Conservation (phyloP, 2,113 vertebrate species). For the Benitochromis conjunctus region DNA sequence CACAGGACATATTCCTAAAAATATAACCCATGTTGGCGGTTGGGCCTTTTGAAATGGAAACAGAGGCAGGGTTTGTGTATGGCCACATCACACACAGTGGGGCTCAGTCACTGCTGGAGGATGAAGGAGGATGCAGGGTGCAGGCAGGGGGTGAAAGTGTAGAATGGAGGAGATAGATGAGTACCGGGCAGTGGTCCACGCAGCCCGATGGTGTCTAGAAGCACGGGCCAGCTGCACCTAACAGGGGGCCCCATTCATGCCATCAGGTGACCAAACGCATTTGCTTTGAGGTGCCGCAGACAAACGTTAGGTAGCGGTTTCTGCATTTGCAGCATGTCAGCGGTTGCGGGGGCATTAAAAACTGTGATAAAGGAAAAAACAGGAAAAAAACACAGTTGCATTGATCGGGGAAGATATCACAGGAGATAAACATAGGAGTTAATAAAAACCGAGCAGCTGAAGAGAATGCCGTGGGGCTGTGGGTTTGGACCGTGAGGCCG, state of each 20-base stretch:
- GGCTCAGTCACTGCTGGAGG: constrained; percentile 36
- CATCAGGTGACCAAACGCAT: constrained; percentile 63
- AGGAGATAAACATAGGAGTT: neutral
- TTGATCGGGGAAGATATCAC: neutral
- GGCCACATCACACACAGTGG: constrained; percentile 42
- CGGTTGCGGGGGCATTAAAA: neutral
- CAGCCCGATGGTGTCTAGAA: constrained; percentile 7
- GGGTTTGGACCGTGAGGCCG: constrained; percentile 31
- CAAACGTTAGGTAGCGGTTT: neutral
- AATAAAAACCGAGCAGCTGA: constrained; percentile 10
- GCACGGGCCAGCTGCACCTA: constrained; percentile 65
- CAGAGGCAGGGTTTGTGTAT: constrained; percentile 49
- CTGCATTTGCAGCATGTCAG: constrained; percentile 7
- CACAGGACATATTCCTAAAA: constrained; percentile 43
- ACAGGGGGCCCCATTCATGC: constrained; percentile 69
- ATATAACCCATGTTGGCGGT: constrained; percentile 26
- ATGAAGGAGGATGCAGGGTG: neutral
- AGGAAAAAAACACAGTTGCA: neutral
- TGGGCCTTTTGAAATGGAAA: constrained; percentile 46
- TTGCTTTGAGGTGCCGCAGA: neutral
- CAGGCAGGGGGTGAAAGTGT: neutral
- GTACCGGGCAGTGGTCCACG: constrained; percentile 56
- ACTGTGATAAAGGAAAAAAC: neutral
- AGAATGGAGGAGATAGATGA: constrained; percentile 8
- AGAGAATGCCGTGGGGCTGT: neutral